Conservation (phyloP, 2,113 vertebrate species). For the Muntiacus reevesi region DNA sequence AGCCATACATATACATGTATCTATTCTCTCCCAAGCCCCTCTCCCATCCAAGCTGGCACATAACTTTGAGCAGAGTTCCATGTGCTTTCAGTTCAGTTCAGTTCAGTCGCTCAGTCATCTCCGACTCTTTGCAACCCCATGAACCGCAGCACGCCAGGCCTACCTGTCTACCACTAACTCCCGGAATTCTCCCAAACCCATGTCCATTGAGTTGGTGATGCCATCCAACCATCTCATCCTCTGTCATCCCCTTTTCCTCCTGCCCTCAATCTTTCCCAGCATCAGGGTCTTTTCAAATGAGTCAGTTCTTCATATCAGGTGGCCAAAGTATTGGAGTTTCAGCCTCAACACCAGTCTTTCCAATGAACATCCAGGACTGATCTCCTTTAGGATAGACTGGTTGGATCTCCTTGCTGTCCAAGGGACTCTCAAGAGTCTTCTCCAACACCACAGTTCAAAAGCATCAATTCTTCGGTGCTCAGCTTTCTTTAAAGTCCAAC, state of each 20-base stretch:
- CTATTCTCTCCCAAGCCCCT: not conserved
- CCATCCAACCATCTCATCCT: not conserved
- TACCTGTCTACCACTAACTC: not conserved
- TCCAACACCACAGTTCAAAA: not conserved
- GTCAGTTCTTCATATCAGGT: not conserved
- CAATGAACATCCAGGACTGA: not conserved
- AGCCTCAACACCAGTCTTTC: not conserved
- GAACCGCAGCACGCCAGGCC: not conserved
- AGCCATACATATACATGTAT: not conserved
- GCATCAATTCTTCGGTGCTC: not conserved
- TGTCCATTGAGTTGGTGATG: not conserved
- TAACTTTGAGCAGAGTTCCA: not conserved
- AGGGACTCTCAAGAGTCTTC: not conserved
- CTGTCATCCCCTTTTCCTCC: not conserved
- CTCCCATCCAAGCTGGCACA: not conserved
- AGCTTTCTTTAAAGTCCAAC: not conserved
- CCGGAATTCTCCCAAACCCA: not conserved
- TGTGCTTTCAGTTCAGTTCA: not conserved
- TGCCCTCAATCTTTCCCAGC: not conserved
- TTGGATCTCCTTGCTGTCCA: not conserved
- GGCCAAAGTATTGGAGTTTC: not conserved
- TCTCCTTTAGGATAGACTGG: not conserved
- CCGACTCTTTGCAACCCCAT: fast-evolving
- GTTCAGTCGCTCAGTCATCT: not conserved
- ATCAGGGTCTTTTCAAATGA: not conserved